A percentile compares a stretch with the other conserved stretches of the same genome.
Evolutionary conservation across 2,113 vertebrate species (phyloP).

Genomic region (Pogonocichla stellata): DNA sequence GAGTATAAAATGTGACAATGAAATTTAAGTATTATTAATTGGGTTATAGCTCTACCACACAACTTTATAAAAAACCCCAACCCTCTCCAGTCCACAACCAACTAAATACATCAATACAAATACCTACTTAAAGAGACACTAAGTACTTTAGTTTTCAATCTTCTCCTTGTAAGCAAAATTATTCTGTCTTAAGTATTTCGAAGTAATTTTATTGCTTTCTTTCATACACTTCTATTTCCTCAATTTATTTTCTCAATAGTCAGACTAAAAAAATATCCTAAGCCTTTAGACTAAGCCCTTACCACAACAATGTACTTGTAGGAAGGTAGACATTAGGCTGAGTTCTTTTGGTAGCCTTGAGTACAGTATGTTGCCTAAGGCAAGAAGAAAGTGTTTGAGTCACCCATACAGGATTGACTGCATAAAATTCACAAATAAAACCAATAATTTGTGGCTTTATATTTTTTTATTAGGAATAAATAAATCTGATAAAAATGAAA

Average conservation of each 20-base stretch:
- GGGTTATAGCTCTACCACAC: not conserved
- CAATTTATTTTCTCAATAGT: not conserved
- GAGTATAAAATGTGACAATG: not conserved
- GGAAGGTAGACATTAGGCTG: not conserved
- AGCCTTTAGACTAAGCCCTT: not conserved
- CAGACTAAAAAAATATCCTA: not conserved
- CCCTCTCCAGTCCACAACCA: not conserved
- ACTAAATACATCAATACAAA: not conserved
- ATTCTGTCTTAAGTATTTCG: not conserved
- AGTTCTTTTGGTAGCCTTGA: not conserved
- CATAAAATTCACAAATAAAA: conserved; percentile 4
- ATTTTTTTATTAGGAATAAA: conserved; percentile 62
- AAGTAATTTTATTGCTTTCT: not conserved
- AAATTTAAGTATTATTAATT: not conserved
- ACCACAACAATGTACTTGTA: not conserved
- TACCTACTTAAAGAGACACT: not conserved
- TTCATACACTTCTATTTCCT: not conserved
- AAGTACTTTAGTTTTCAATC: not conserved
- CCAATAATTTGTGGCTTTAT: not conserved
- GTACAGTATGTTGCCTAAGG: not conserved
- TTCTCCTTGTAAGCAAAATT: not conserved
- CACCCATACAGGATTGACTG: not conserved
- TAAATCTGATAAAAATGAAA: conserved; percentile 24
- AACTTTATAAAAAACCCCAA: not conserved
- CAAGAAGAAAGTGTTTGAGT: not conserved